Conservation (phyloP, 2,888 invertebrate genomes). For the Limnephilus rhombicus region DNA sequence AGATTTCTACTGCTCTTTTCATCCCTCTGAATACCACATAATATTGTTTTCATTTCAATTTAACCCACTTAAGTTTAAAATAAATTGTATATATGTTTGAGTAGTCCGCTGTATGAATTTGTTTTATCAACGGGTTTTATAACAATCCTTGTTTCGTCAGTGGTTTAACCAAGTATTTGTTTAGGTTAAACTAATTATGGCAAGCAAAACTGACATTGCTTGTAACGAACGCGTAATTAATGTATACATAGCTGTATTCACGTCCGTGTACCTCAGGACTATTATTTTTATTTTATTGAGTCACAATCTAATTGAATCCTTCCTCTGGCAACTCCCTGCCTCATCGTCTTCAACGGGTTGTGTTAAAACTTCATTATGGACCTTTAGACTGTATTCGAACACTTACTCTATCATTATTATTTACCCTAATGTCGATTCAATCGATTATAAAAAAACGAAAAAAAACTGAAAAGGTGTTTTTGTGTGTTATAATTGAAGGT, state of each 20-base stretch:
- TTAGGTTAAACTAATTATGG: not conserved
- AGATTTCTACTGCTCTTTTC: not conserved
- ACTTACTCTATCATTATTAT: no score
- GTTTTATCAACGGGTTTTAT: not conserved
- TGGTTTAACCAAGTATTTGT: not conserved
- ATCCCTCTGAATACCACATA: not conserved
- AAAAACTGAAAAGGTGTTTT: no score
- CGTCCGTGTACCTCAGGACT: not conserved
- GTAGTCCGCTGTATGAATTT: not conserved
- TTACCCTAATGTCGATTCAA: no score
- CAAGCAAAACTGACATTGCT: not conserved
- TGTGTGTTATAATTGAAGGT: no score
- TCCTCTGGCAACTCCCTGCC: not conserved
- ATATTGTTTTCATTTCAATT: no score
- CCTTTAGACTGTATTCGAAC: no score
- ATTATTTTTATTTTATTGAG: not conserved
- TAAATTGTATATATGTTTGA: no score
- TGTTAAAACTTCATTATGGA: not conserved
- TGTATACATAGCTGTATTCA: not conserved
- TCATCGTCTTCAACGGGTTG: not conserved
- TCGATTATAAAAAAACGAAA: no score
- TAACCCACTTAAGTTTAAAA: no score
- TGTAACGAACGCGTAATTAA: not conserved
- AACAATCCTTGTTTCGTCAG: not conserved
- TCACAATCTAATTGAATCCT: not conserved